Evolutionary conservation across 2,888 invertebrate genomes (phyloP), one percentile per base, ranked within the genome.

Genomic region (Lasioglossum zephyrum): DNA sequence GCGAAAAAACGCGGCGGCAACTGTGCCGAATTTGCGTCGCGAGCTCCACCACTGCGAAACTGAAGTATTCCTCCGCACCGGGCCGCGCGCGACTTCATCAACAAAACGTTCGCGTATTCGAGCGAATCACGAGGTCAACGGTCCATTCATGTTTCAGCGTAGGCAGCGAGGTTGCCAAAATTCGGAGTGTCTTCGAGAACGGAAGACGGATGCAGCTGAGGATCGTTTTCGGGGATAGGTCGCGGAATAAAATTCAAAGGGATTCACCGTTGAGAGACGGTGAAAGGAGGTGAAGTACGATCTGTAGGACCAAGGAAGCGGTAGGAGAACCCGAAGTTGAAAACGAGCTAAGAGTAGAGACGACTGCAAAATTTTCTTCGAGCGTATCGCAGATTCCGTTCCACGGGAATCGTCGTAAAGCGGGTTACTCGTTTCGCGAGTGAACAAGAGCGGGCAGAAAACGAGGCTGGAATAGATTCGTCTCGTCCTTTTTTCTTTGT

Each of bases 401-500:
- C 41, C 57, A 39, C 70, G 75, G 74, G 82, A 84, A 88, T 90
- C 90, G 82, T 83, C 88, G 87, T 83, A 88, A 90, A 88, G 88
- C 89, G 84, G 86, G 90, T 90, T 90, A 90, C 86, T 86, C 90
- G 87, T 90, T 88, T 89, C 86, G 79, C 77, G 76, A 78, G 49
- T 39, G 81, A 79, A 60, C 73, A 60, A 77, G 72, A 73, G 80
- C 78, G 63, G 18, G 41, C 66, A 41, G 70, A 78, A 76, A 78
- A 75, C 77, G 84, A 84, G 73, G 77, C 78, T 72, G 77, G 78
- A 79, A 72, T 69, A 79, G 82, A 84, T 84, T 86, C 72, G 81
- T 72, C 85, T 76, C 82, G 90, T 81, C 75, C 78, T 86, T 88
- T 90, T 76, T 83, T 85, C 81, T 80, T 76, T 77, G 84, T n/a